Percentiles rank a stretch among this genome's conserved stretches.
These are phyloP conservation scores for Leucoraja ocellata DNA, from an alignment of 2,797 vertebrate species.

Conservation along the genomic window DNA sequence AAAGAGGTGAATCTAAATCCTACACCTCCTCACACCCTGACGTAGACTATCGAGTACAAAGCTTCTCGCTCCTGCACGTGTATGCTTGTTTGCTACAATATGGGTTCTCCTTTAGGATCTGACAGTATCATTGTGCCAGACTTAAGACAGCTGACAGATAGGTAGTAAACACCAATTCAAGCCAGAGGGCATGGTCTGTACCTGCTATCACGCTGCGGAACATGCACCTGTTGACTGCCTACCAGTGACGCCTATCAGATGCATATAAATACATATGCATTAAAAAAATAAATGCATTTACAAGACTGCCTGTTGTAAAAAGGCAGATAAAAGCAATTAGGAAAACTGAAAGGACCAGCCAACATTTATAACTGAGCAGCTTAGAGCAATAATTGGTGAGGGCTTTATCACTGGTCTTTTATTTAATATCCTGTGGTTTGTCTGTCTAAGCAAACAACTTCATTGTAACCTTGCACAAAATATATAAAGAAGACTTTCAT, in stretches of 20 bases:
- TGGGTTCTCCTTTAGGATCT: slow-evolving; percentile 49
- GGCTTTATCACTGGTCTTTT: slow-evolving; percentile 45
- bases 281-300: slow-evolving; percentile 33
- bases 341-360: slow-evolving; percentile 43
- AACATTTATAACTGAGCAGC: slow-evolving; percentile 6
- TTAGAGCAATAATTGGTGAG: neutral
- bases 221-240: slow-evolving; percentile 54
- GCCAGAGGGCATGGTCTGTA: slow-evolving; percentile 32
- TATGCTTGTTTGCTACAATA: slow-evolving; percentile 40
- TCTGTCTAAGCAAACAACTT: slow-evolving; percentile 51
- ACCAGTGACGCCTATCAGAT: slow-evolving; percentile 45
- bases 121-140: slow-evolving; percentile 46
- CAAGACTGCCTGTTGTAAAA: slow-evolving; percentile 40
- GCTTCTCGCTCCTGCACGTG: slow-evolving; percentile 40
- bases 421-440: slow-evolving; percentile 46
- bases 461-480: slow-evolving; percentile 42
- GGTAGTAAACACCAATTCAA: neutral
- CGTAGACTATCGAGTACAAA: slow-evolving; percentile 38
- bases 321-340: slow-evolving; percentile 51
- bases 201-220: slow-evolving; percentile 40
- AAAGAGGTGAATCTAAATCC: slow-evolving; percentile 49
- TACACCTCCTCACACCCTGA: slow-evolving; percentile 45
- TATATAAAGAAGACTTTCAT: slow-evolving; percentile 43
- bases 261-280: neutral
- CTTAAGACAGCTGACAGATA: slow-evolving; percentile 42